Percentiles rank a stretch among this genome's conserved stretches.
These are phyloP conservation scores for Rhopalosiphum padi DNA, from an alignment of 1,140 invertebrate genomes.

Conservation along the genomic window DNA sequence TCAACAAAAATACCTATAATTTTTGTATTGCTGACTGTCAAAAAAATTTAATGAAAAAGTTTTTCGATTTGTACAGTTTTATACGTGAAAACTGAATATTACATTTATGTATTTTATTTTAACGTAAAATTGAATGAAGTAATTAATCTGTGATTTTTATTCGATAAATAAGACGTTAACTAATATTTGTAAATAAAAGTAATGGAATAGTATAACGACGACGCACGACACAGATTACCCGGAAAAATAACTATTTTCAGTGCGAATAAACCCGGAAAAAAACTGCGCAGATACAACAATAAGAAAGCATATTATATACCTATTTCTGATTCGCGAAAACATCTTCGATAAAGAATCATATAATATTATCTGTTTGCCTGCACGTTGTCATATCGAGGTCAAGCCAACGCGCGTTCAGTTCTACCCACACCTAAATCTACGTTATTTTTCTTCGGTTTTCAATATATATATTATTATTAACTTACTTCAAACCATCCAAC, in stretches of 20 bases:
- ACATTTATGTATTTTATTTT: background rate
- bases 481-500: constrained; percentile 7
- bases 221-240: background rate
- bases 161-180: too few species aligned
- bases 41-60: too few species aligned
- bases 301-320: background rate
- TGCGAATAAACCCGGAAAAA: background rate
- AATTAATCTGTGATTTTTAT: background rate
- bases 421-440: background rate
- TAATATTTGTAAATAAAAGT: background rate
- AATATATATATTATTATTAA: background rate
- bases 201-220: background rate
- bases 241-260: background rate
- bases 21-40: background rate
- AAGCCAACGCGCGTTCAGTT: constrained; percentile 27
- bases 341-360: constrained; percentile 45
- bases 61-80: background rate
- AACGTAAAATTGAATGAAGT: background rate
- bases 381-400: background rate
- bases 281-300: background rate
- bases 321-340: background rate
- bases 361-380: background rate
- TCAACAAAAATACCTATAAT: background rate
- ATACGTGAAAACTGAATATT: background rate
- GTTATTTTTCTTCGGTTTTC: background rate